Base-by-base conservation (phyloP, 2,888 invertebrate genomes). In the Anorthoa munda region DNA sequence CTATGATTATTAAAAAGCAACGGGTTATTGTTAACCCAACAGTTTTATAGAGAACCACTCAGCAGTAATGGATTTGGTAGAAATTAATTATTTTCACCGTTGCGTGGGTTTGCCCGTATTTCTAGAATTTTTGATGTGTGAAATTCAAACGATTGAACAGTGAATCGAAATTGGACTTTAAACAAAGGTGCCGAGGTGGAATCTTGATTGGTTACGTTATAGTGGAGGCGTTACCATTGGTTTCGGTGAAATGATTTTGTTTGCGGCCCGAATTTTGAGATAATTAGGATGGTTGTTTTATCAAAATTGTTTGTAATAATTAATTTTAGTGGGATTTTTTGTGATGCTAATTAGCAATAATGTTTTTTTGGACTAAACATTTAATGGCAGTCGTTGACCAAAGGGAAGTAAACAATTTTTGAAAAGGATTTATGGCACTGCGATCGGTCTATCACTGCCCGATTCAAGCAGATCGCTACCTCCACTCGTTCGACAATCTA, bases 71-170 rank as follows among this genome's bases (percentile, higher is more conserved):
- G 93, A 91, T 93, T 92, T 90, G 90, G 89, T 90, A 86, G 85
- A 92, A 91, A 94, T 93, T 94, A 93, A 93, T 94, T 93, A 93
- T 93, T 93, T 94, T 91, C 91, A 90, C 86, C 87, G 89, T 84
- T 88, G 84, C 86, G 84, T 88, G 82, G 73, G 79, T 77, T 77
- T 81, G 81, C 77, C 72, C 85, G 88, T 88, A 84, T 90, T 90
- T 88, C 91, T 88, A 90, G 91, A 92, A 90, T 91, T 91, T 93
- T 91, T 91, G 90, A 90, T 90, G 91, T 92, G 91, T 92, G 88
- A 92, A 92, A 91, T 90, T 89, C 88, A 89, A 89, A 91, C 72
- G 80, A 56, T 81, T 64, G 21, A 2, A 0, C 45, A n/a, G 4
- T 5, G 58, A 75, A 63, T 63, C 51, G 9, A 87, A 77, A 82